Conservation (phyloP, 2,888 invertebrate species). For the Pseudococcus longispinus region DNA sequence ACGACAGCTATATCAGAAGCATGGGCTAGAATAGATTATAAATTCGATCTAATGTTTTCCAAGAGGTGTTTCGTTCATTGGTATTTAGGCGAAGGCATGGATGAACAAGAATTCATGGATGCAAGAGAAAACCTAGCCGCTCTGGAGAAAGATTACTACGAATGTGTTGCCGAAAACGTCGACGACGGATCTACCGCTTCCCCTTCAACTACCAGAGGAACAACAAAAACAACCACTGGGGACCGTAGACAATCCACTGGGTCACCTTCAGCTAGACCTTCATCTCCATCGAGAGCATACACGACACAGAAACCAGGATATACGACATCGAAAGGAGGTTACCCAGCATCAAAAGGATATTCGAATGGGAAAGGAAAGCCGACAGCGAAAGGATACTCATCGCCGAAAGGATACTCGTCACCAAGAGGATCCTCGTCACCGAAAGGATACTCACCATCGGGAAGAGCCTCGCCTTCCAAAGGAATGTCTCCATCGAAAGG, state of each 20-base stretch:
- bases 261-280: not conserved
- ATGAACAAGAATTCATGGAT: slow-evolving; percentile 54
- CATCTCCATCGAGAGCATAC: not conserved
- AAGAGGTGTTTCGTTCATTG: slow-evolving; percentile 55
- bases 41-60: slow-evolving; percentile 54
- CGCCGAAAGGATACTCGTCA: too few relatives aligned
- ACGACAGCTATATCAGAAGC: slow-evolving; percentile 56
- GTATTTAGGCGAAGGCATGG: slow-evolving; percentile 55
- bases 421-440: too few relatives aligned
- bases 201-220: not conserved
- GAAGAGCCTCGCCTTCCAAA: too few relatives aligned
- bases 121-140: slow-evolving; percentile 51
- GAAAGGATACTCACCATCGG: not conserved
- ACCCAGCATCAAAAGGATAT: too few relatives aligned
- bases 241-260: not conserved
- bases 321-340: too few relatives aligned
- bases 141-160: slow-evolving; percentile 51
- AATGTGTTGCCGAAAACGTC: slow-evolving; percentile 41
- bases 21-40: slow-evolving; percentile 53
- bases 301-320: too few relatives aligned
- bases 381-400: too few relatives aligned
- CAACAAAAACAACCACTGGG: not conserved
- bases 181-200: not conserved
- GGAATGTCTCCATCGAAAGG: not conserved
- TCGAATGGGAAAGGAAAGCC: too few relatives aligned